Percentiles rank a stretch among this genome's conserved stretches.
Conservation (phyloP, 2,888 invertebrate species). For the Alloscopus bannaensis region DNA sequence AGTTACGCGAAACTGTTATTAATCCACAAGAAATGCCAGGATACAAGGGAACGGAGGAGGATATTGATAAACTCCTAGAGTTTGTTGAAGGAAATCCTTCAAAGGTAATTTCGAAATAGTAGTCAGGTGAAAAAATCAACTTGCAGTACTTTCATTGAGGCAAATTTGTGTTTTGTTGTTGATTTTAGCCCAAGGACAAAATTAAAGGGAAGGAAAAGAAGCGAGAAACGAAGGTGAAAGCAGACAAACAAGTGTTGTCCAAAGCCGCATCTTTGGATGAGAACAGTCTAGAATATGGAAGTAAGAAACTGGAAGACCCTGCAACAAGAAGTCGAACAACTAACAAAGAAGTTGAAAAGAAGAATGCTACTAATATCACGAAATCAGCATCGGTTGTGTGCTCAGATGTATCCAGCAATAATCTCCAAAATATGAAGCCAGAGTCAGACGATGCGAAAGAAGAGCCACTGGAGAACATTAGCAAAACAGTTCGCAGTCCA, state of each 20-base stretch:
- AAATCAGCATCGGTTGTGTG: slow-evolving; percentile 41
- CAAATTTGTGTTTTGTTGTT: background rate
- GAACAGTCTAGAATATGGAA: slow-evolving; percentile 58
- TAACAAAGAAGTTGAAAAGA: slow-evolving; percentile 51
- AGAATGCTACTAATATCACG: slow-evolving; percentile 49
- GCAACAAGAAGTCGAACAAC: background rate
- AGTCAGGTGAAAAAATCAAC: background rate
- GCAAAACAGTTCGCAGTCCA: no score
- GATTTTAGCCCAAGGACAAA: background rate
- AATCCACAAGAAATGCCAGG: slow-evolving; percentile 51
- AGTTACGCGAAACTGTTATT: slow-evolving; percentile 46
- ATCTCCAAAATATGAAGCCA: background rate
- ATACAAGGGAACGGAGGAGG: slow-evolving; percentile 22
- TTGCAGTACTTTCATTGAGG: no score
- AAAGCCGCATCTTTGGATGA: slow-evolving; percentile 71
- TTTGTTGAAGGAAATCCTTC: slow-evolving; percentile 44
- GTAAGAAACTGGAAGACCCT: slow-evolving; percentile 39
- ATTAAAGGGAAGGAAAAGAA: background rate
- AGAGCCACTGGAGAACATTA: background rate
- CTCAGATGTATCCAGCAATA: no score
- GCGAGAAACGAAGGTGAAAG: slow-evolving; percentile 31
- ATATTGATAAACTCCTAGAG: slow-evolving; percentile 43
- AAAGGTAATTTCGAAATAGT: slow-evolving; percentile 24
- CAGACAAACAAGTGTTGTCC: slow-evolving; percentile 64
- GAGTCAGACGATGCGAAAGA: background rate